Conservation (phyloP, 2,113 vertebrate species). For the Anarrhichthys ocellatus region DNA sequence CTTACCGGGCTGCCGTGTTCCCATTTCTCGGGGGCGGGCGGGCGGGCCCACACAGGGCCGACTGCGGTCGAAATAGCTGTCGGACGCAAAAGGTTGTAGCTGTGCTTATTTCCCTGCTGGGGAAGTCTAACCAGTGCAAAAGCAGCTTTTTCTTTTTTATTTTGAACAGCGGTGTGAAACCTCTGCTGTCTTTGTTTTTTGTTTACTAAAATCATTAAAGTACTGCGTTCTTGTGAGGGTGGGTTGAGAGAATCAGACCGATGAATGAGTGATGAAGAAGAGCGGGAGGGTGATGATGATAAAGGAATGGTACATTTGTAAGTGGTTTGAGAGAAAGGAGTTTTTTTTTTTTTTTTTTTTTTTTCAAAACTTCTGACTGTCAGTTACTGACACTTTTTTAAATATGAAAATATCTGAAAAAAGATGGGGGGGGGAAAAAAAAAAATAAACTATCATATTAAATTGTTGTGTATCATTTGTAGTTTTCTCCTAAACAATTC, state of each 20-base stretch:
- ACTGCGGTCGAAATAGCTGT: constrained; percentile 44
- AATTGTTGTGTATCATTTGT: constrained; percentile 77
- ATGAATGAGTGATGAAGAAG: constrained; percentile 57
- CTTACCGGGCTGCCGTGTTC: constrained; percentile 46
- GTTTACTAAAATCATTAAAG: constrained; percentile 82
- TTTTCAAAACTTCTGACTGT: constrained; percentile 78
- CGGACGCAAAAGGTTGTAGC: constrained; percentile 67
- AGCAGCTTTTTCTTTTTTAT: constrained; percentile 79
- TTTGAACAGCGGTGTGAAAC: constrained; percentile 81
- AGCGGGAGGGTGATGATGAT: constrained; percentile 22
- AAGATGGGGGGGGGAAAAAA: constrained; percentile 40
- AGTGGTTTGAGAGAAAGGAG: constrained; percentile 75
- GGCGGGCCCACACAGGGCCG: constrained; percentile 47
- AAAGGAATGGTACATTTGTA: constrained; percentile 83
- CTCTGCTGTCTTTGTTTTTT: constrained; percentile 78
- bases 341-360: constrained; percentile 26
- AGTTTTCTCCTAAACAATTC: constrained; percentile 62
- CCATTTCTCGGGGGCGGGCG: constrained; percentile 38
- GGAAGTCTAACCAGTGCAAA: constrained; percentile 83
- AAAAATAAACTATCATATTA: constrained; percentile 74
- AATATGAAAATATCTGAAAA: constrained; percentile 73
- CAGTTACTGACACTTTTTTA: constrained; percentile 84
- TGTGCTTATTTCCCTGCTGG: constrained; percentile 76
- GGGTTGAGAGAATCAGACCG: constrained; percentile 58
- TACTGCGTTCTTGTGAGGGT: constrained; percentile 79